These are phyloP conservation scores for Rhinoderma darwinii DNA, from an alignment of 2,113 vertebrate genomes.

Conservation along the genomic window DNA sequence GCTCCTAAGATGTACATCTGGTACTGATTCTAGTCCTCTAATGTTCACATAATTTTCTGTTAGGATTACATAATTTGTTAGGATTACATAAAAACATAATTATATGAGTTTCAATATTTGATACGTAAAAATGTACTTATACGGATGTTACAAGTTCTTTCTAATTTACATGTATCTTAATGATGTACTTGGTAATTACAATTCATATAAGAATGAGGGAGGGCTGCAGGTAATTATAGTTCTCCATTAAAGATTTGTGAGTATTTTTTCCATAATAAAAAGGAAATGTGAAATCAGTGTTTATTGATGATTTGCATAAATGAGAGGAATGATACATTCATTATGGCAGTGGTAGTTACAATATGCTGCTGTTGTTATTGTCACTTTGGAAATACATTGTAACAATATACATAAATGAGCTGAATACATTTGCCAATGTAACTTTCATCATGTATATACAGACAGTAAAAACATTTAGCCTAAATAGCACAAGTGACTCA, in stretches of 20 bases:
- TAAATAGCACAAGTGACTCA: background rate
- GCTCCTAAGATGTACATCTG: background rate
- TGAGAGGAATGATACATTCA: background rate
- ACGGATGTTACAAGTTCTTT: background rate
- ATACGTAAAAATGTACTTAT: background rate
- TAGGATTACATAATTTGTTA: background rate
- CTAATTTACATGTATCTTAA: conserved; percentile 7
- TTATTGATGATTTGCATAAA: background rate
- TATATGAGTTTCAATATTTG: background rate
- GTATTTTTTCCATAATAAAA: background rate
- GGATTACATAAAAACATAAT: background rate
- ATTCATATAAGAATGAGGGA: background rate
- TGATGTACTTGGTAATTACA: background rate
- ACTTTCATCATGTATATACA: background rate
- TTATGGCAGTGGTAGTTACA: background rate
- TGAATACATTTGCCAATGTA: background rate
- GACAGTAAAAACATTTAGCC: background rate
- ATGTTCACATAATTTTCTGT: background rate
- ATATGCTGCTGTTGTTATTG: background rate
- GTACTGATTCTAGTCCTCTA: background rate
- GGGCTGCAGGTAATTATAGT: background rate
- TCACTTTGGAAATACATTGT: conserved; percentile 4
- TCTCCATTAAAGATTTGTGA: background rate
- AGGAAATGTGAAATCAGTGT: background rate
- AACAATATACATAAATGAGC: background rate